Conservation (phyloP, 2,797 vertebrate species). For the Enteromius paludinosus region DNA sequence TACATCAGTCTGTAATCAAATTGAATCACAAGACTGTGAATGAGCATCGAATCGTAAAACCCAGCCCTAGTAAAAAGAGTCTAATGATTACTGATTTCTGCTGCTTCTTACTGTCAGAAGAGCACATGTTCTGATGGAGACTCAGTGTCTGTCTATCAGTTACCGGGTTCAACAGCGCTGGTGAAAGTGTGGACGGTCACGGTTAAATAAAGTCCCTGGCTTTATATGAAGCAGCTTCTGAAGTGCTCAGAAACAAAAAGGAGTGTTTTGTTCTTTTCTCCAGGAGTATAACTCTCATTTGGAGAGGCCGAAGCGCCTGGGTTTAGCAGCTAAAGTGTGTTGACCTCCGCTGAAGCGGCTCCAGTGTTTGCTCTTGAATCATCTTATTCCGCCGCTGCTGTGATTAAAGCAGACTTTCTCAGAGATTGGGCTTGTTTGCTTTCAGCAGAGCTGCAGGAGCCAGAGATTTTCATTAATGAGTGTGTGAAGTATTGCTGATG, state of each 20-base stretch:
- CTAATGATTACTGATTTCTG: too few relatives aligned
- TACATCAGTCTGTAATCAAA: too few relatives aligned
- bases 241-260: neutral
- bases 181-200: slow-evolving; percentile 30
- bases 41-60: too few relatives aligned
- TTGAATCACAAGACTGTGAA: too few relatives aligned
- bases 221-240: slow-evolving; percentile 3
- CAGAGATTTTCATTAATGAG: slow-evolving; percentile 64
- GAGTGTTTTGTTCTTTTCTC: neutral
- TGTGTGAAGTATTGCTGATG: slow-evolving; percentile 63
- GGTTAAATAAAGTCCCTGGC: slow-evolving; percentile 37
- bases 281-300: neutral
- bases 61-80: too few relatives aligned
- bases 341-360: neutral
- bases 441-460: slow-evolving; percentile 60
- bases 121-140: neutral
- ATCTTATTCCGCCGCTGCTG: slow-evolving; percentile 13
- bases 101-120: neutral
- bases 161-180: too few relatives aligned
- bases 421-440: slow-evolving; percentile 57
- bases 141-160: neutral
- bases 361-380: slow-evolving; percentile 14
- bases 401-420: slow-evolving; percentile 26
- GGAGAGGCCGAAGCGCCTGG: neutral
- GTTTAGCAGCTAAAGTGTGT: neutral